Conservation (phyloP, 2,113 vertebrate species). For the Austrofundulus limnaeus region DNA sequence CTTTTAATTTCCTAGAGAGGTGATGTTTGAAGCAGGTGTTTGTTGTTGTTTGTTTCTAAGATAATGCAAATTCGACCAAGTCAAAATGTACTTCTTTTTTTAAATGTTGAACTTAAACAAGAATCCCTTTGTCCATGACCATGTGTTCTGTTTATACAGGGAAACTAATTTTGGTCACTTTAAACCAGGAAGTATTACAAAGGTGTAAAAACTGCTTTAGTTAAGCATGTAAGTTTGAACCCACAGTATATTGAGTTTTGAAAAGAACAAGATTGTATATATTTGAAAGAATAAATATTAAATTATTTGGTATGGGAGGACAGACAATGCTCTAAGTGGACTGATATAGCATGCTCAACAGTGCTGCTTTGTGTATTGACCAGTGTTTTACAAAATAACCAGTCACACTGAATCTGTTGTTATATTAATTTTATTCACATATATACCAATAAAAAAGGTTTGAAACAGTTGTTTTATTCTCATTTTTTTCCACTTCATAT, state of each 20-base stretch:
- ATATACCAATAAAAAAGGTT: slow-evolving; percentile 63
- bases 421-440: slow-evolving; percentile 39
- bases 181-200: no score
- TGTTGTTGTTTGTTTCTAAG: no score
- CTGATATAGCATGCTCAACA: not conserved
- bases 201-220: no score
- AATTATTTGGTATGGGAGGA: not conserved
- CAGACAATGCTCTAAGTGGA: not conserved
- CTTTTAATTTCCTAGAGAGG: no score
- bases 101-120: no score
- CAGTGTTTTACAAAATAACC: slow-evolving; percentile 29
- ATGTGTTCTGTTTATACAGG: no score
- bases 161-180: no score
- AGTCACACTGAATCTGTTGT: slow-evolving; percentile 23
- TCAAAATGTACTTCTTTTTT: no score
- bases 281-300: not conserved
- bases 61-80: no score
- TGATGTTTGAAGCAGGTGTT: no score
- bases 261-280: not conserved
- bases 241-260: not conserved
- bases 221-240: not conserved
- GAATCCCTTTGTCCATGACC: no score
- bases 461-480: slow-evolving; percentile 26
- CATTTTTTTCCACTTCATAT: not conserved
- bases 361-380: slow-evolving; percentile 32